Evolutionary conservation across 2,888 invertebrate genomes (phyloP).

Genomic region (Parasteatoda lunata): DNA sequence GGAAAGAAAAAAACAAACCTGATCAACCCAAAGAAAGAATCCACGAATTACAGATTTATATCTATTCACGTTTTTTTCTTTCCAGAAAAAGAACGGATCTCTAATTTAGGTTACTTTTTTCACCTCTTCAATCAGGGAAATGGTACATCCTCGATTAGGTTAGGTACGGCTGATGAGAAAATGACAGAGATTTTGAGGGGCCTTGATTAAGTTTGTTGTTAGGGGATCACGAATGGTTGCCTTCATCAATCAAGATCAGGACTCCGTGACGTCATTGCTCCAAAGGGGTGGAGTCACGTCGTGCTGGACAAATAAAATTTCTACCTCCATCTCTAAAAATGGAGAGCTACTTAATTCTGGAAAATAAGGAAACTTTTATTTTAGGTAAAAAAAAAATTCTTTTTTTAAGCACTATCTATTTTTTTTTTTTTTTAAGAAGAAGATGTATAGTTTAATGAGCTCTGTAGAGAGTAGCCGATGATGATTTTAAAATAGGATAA

Average conservation of each 20-base stretch:
- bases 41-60: too few species aligned
- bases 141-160: constrained; percentile 17
- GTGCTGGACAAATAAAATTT: constrained; percentile 1
- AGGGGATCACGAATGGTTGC: constrained; percentile 33
- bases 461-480: too few species aligned
- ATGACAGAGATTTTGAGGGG: constrained; percentile 42
- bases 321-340: neutral
- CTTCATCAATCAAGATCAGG: constrained; percentile 43
- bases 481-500: too few species aligned
- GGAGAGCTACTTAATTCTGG: neutral
- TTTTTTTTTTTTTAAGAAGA: too few species aligned
- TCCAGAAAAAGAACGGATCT: neutral
- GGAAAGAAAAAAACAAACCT: too few species aligned
- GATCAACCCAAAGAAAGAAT: too few species aligned
- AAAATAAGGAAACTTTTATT: neutral
- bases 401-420: too few species aligned
- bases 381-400: neutral
- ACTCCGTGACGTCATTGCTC: constrained; percentile 19
- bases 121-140: neutral
- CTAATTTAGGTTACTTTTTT: neutral
- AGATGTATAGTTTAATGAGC: too few species aligned
- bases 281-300: constrained; percentile 1
- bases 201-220: constrained; percentile 44
- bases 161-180: constrained; percentile 36
- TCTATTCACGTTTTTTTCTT: too few species aligned